Conservation (phyloP, 2,113 vertebrate species). For the Bolborhynchus lineola region DNA sequence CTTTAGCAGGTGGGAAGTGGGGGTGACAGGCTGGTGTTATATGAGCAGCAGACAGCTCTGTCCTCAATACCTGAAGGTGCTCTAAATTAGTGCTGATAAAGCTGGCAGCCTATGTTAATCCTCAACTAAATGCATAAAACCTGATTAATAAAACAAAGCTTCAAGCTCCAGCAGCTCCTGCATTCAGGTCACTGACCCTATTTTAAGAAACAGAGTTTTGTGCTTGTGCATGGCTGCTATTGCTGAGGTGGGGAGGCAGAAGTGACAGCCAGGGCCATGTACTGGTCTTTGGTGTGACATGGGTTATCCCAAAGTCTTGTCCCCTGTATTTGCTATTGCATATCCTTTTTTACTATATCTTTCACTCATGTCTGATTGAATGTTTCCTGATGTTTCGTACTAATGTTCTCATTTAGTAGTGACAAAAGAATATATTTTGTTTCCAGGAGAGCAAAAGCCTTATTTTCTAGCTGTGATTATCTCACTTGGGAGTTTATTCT, state of each 20-base stretch:
- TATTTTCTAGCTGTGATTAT: constrained; percentile 32
- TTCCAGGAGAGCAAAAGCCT: constrained; percentile 56
- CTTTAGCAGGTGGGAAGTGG: neutral
- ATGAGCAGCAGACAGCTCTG: constrained; percentile 24
- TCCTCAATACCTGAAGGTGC: constrained; percentile 31
- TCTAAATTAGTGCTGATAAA: constrained; percentile 46
- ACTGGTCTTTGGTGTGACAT: neutral
- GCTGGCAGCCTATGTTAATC: constrained; percentile 31
- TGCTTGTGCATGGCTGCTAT: neutral
- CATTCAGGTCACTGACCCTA: constrained; percentile 11
- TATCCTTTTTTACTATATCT: neutral
- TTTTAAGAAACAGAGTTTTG: constrained; percentile 41
- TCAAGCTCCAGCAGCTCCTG: neutral
- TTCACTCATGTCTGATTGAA: neutral
- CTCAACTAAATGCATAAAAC: constrained; percentile 29
- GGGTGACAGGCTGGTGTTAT: neutral
- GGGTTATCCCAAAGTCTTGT: neutral
- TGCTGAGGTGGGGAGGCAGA: neutral
- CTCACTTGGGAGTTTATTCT: constrained; percentile 44
- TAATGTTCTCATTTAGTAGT: constrained; percentile 42
- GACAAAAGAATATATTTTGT: constrained; percentile 50
- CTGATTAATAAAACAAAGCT: constrained; percentile 63
- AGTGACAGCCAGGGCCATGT: neutral
- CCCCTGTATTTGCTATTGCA: neutral
- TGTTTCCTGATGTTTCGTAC: constrained; percentile 29